phyloP scores from a whole-genome alignment of 2,888 invertebrate species.

The Hirtodrosophila duncani region DNA sequence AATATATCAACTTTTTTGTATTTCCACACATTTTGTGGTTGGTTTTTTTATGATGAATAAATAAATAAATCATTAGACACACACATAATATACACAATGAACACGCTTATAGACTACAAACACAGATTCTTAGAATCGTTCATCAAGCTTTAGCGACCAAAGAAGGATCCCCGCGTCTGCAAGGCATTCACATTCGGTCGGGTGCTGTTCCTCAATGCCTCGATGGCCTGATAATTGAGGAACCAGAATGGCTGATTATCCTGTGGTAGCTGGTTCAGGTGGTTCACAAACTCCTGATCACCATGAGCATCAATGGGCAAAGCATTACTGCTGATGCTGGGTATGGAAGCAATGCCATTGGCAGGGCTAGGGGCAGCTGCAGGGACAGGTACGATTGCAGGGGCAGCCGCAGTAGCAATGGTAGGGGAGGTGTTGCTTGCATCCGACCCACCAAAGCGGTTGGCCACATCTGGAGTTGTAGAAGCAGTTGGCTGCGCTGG shows the following conservation, averaged over 20 bases:
- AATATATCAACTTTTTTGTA: no score
- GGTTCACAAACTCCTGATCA: slow-evolving; percentile 81
- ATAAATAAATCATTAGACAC: slow-evolving; percentile 18
- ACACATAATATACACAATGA: not conserved
- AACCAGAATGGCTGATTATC: slow-evolving; percentile 87
- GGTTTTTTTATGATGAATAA: not conserved
- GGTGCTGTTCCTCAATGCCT: slow-evolving; percentile 79
- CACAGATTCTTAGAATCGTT: not conserved
- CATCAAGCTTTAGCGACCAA: slow-evolving; percentile 46
- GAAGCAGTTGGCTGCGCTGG: not conserved
- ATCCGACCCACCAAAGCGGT: slow-evolving; percentile 47
- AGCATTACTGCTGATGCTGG: slow-evolving; percentile 2
- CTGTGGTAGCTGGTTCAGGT: slow-evolving; percentile 82
- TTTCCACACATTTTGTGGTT: no score
- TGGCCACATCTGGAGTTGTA: slow-evolving; percentile 28
- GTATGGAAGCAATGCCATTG: not conserved
- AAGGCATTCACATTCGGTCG: slow-evolving; percentile 47
- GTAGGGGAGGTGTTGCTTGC: not conserved
- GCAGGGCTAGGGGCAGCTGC: not conserved
- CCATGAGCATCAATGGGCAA: slow-evolving; percentile 84
- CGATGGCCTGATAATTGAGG: slow-evolving; percentile 84
- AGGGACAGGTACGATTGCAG: not conserved
- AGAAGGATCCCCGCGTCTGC: slow-evolving; percentile 60
- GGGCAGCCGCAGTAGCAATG: not conserved
- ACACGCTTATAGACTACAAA: not conserved